A percentile compares a stretch with the other conserved stretches of the same genome.
phyloP scores from a whole-genome alignment of 2,888 invertebrate species.

The Drosophila hawaiiensis region DNA sequence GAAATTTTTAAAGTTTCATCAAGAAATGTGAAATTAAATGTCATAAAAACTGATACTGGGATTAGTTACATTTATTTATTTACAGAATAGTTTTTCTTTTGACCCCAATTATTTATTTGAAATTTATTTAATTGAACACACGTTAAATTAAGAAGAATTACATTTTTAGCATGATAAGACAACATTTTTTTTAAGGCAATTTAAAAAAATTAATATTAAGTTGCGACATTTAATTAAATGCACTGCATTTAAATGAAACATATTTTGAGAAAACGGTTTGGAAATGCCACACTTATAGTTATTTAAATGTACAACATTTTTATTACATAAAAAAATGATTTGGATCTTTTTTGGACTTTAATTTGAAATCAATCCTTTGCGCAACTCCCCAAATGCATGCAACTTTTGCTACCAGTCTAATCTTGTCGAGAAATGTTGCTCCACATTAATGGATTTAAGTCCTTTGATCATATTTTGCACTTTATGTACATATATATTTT shows the following conservation, averaged over 20 bases:
- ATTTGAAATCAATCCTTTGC: background rate
- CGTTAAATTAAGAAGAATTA: too few species aligned
- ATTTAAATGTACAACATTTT: background rate
- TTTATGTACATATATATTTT: background rate
- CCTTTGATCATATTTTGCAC: background rate
- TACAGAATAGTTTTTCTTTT: background rate
- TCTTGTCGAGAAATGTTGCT: background rate
- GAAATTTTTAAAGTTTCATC: background rate
- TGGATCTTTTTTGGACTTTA: background rate
- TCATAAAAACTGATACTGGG: background rate
- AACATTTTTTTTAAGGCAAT: background rate
- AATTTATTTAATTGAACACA: background rate
- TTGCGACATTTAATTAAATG: background rate
- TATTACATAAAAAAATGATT: background rate
- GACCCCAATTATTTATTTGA: background rate
- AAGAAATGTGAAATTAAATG: background rate
- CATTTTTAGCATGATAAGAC: background rate
- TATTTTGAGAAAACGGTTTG: background rate
- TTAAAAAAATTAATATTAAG: background rate
- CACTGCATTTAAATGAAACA: background rate
- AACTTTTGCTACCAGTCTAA: background rate
- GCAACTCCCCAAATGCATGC: background rate
- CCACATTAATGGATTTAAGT: background rate
- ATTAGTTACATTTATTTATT: background rate
- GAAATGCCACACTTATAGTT: background rate